Evolutionary conservation across 2,888 invertebrate species (phyloP), one percentile per base, ranked within the genome.

Genomic region (Balanococcus diminutus): DNA sequence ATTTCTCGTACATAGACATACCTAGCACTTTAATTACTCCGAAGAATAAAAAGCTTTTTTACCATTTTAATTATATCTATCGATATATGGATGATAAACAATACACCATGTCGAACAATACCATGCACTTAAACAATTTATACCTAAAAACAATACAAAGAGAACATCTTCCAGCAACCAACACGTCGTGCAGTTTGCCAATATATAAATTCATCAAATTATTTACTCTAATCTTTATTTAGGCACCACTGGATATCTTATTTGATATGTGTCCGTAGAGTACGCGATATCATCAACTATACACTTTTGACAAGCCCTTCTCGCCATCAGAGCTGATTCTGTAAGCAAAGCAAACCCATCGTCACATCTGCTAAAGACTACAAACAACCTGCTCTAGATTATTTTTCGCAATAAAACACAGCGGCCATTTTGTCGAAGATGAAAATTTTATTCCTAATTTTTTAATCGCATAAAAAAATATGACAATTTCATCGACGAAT

Each of bases 191-290:
- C 32, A n/a, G 75, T 11, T 22, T 4, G 28, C 67, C 2, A 14
- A 25, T 42, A 67, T 22, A 28, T 72, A 72, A 72, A 72, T 79
- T 79, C 75, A 19, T 28, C 16, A 36, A 79, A 79, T 79, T 79
- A 79, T 79, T 79, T 79, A 79, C 75, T 32, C 75, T 79, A 79
- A 79, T 79, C 75, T 32, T 79, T 79, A 79, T 36, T 36, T 19
- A 79, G 36, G 19, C 75, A 79, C 75, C 75, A 32, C 36, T 79
- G 75, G 75, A 79, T 79, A 79, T 79, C 75, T 56, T 79, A 36
- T 79, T 36, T 36, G 72, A 61, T 61, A 56, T 9, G 56, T 22
- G 56, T 22, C 56, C 22, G 22, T 2, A n/a, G n/a, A n/a, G n/a
- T n/a, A 3, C 61, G 61, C 11, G 61, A 61, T 28, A 67, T 61